These are phyloP conservation scores for Siniperca knerii DNA, from an alignment of 2,113 vertebrate species.

Conservation along the genomic window DNA sequence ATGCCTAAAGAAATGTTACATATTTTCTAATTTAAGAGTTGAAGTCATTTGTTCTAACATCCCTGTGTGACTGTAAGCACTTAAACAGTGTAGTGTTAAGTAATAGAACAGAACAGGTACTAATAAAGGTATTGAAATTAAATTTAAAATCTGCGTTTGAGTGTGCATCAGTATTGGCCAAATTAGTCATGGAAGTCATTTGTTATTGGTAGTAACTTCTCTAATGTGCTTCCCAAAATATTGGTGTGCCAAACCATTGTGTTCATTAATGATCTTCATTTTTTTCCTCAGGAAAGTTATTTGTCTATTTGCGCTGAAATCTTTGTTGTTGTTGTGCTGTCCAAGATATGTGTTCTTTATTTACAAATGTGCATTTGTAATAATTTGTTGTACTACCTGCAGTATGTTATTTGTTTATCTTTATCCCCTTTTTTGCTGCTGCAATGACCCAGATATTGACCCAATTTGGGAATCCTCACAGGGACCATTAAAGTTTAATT, in stretches of 20 bases:
- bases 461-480: constrained; percentile 50
- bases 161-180: not conserved
- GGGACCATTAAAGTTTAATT: constrained; percentile 46
- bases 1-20: not conserved
- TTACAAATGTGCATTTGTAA: constrained; percentile 25
- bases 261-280: not conserved
- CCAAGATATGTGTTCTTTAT: not conserved
- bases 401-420: constrained; percentile 2
- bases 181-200: not conserved
- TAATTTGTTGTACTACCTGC: constrained; percentile 28
- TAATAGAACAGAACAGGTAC: not conserved
- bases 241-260: not conserved
- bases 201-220: not conserved
- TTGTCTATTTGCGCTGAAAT: not conserved
- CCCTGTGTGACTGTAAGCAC: not conserved
- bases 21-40: not conserved
- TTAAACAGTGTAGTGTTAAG: not conserved
- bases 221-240: not conserved
- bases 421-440: not conserved
- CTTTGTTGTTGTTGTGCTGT: not conserved
- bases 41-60: constrained; percentile 11
- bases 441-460: constrained; percentile 58
- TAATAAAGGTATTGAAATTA: not conserved
- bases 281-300: not conserved
- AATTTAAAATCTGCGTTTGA: no score